A percentile compares a stretch with the other conserved stretches of the same genome.
These are phyloP conservation scores for Nesidiocoris tenuis DNA, from an alignment of 2,888 invertebrate genomes.

Conservation along the genomic window DNA sequence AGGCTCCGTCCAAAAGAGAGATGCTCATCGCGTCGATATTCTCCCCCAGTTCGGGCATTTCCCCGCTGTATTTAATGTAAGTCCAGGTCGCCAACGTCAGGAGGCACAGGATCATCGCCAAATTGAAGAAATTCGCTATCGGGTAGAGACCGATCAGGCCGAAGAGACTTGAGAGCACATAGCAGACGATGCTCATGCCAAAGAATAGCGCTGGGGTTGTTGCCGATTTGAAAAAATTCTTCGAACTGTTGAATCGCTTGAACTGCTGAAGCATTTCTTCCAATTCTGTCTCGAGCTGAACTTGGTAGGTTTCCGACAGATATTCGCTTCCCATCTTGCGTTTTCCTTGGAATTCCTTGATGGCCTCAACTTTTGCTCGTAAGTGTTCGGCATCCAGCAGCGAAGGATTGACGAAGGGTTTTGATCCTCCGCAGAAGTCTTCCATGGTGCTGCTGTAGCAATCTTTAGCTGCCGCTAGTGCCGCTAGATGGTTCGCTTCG, in stretches of 20 bases:
- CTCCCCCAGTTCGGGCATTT: constrained; percentile 80
- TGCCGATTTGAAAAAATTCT: constrained; percentile 97
- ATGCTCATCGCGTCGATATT: constrained; percentile 85
- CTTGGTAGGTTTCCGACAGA: constrained; percentile 84
- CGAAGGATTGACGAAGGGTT: constrained; percentile 86
- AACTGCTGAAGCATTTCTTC: constrained; percentile 81
- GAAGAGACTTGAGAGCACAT: constrained; percentile 83
- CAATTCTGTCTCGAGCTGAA: constrained; percentile 80
- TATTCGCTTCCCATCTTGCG: constrained; percentile 98
- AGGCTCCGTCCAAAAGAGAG: constrained; percentile 86
- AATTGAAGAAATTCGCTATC: constrained; percentile 79
- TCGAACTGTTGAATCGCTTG: constrained; percentile 92
- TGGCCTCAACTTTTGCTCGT: constrained; percentile 73
- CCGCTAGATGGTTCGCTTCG: constrained; percentile 96
- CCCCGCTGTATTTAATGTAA: constrained; percentile 93
- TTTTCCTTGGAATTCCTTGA: constrained; percentile 73
- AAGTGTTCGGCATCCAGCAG: constrained; percentile 83
- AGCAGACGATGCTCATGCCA: constrained; percentile 80
- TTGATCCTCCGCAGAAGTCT: constrained; percentile 89
- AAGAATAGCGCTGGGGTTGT: constrained; percentile 94
- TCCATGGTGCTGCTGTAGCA: constrained; percentile 90
- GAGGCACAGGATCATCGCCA: constrained; percentile 78
- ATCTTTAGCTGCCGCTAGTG: constrained; percentile 93
- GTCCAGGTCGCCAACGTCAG: constrained; percentile 86
- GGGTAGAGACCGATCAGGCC: constrained; percentile 80